Evolutionary conservation across 2,888 invertebrate species (phyloP), one percentile per base, ranked within the genome.

Genomic region (Embidobia sp.): DNA sequence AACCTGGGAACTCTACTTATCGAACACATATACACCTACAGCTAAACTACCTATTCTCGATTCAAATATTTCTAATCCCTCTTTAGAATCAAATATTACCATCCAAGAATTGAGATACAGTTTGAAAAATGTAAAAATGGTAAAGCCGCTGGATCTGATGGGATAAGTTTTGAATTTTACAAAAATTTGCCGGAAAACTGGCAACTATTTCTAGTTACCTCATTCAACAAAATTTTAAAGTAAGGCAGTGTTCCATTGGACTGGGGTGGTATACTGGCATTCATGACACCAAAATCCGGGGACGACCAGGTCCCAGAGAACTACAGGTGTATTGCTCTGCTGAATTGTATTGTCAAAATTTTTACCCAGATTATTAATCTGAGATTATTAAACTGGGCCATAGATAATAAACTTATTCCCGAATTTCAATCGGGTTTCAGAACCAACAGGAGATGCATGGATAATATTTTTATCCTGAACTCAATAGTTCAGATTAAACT

Each of bases 251-350:
- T 13, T n/a, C 16, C 48, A 5, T 3, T 8, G 0, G 16, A n/a
- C 16, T 48, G 48, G 48, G 27, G 29, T 5, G 8, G 15, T 3
- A 29, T 13, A 4, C 8, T 29, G 27, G 15, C 29, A n/a, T 4
- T 16, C 29, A n/a, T 48, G 1, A 7, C 29, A 3, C 16, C 27
- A 15, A 48, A 48, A 13, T 29, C 27, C 5, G 48, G 48, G 8
- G 29, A 48, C 16, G 15, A 1, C 8, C 4, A 16, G 7, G 8
- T 29, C 16, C 29, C 48, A 6, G 15, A n/a, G 0, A 48, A 48
- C 16, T 48, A 48, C 3, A 48, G 48, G 29, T 29, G 8, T n/a
- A 48, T 48, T 29, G 29, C 29, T 7, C 16, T 48, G 2, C 7
- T 48, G 4, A 48, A 48, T 16, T 10, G 11, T 3, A 48, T 16